Evolutionary conservation across 2,888 invertebrate genomes (phyloP), one percentile per base, ranked within the genome.

Genomic region (Eugnorisma glareosa): DNA sequence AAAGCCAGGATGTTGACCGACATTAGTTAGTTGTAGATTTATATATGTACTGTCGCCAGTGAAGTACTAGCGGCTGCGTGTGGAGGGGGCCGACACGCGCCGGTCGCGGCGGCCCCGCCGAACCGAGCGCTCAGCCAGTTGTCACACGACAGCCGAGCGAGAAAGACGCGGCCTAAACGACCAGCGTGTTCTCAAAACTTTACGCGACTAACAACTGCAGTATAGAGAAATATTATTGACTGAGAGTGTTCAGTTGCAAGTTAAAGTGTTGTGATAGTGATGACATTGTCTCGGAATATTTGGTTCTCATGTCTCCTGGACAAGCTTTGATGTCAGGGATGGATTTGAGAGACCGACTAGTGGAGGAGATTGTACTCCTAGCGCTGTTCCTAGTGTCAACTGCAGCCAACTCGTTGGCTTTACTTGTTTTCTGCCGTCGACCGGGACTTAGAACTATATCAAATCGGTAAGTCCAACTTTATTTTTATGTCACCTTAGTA

Each of bases 361-460:
- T 94, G 81, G 96, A 96, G 95, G 95, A 96, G 94, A 94, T 96
- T 82, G 91, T 96, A 82, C 96, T 96, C 94, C 95, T 96, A 87
- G 94, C 94, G 79, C 93, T 97, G 88, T 97, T 97, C 92, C 94
- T 97, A 91, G 97, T 98, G 87, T 98, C 98, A 76, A 97, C 98
- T 75, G 97, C 98, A 79, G 97, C 98, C 90, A 98, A 98, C 93
- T 97, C 97, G 69, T 97, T 98, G 87, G 97, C 98, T 76, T 96
- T 98, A 86, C 95, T 98, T 87, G 98, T 98, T 70, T 98, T 98
- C 95, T 97, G 97, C 92, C 97, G 97, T 89, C 97, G 98, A 87
- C 97, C 98, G 71, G 97, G 98, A 68, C 96, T 98, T 69, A 97
- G 98, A 90, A 98, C 98, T 86, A 97, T 98, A 89, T 98, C 98